Evolutionary conservation across 2,113 vertebrate genomes (phyloP).

Genomic region (Butorides virescens): DNA sequence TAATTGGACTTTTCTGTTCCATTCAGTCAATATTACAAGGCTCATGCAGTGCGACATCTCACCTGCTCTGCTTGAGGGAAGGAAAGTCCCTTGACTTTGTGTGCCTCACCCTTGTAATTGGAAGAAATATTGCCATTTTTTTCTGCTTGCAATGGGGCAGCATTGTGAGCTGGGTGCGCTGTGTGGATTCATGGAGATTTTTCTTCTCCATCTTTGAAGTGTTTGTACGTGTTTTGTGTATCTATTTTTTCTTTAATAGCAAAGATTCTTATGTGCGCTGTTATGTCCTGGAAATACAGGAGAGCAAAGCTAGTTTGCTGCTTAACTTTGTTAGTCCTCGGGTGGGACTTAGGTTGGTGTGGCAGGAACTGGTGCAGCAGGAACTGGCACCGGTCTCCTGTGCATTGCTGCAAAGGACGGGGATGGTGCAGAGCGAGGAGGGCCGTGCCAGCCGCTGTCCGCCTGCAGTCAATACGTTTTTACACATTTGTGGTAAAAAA

Average conservation of each 20-base stretch:
- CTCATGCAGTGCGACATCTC: background rate
- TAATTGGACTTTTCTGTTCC: slow-evolving; percentile 62
- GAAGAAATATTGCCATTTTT: background rate
- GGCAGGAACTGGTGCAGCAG: background rate
- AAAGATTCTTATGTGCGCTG: background rate
- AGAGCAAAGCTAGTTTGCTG: background rate
- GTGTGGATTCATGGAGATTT: background rate
- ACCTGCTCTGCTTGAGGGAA: slow-evolving; percentile 34
- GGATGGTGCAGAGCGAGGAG: background rate
- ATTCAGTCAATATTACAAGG: slow-evolving; percentile 39
- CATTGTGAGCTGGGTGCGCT: background rate
- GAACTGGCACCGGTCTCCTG: background rate
- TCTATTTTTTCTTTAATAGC: background rate
- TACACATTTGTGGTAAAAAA: background rate
- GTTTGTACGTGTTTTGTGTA: background rate
- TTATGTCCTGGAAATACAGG: background rate
- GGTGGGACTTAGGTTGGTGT: background rate
- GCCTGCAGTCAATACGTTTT: rapidly evolving
- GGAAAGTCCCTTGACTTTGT: background rate
- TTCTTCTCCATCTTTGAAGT: background rate
- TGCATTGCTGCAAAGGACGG: rapidly evolving
- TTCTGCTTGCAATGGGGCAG: background rate
- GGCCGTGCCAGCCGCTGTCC: background rate
- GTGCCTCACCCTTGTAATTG: slow-evolving; percentile 4
- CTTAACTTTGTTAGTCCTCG: background rate